Conservation (phyloP, 2,113 vertebrate genomes). For the Epinephelus moara region DNA sequence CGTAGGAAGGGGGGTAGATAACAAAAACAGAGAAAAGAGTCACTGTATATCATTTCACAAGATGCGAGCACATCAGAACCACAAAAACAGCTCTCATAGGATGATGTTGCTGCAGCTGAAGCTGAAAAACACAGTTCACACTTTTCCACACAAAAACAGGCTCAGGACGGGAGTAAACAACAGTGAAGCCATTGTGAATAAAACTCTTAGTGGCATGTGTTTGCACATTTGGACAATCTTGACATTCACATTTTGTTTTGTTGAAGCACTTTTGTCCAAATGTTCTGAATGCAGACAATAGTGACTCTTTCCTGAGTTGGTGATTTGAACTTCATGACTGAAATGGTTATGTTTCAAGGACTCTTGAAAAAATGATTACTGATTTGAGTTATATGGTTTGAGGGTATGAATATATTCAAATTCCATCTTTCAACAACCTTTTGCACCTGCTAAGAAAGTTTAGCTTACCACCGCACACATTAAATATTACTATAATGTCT, state of each 20-base stretch:
- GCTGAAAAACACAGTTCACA: conserved; percentile 13
- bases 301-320: background rate
- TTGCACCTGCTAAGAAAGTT: background rate
- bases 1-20: conserved; percentile 12
- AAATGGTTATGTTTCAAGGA: background rate
- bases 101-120: background rate
- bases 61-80: background rate
- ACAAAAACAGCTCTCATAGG: background rate
- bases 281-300: background rate
- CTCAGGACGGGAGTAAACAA: background rate
- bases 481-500: background rate
- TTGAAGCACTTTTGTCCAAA: conserved; percentile 8
- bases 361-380: background rate
- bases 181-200: background rate
- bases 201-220: background rate
- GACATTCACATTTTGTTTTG: conserved; percentile 8
- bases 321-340: background rate
- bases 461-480: background rate
- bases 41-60: background rate
- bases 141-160: conserved; percentile 3
- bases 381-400: background rate
- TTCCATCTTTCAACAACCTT: background rate
- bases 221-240: background rate
- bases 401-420: background rate
- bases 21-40: conserved; percentile 12